Evolutionary conservation across 2,113 vertebrate genomes (phyloP), one percentile per base, ranked within the genome.

Genomic region (Tursiops truncatus): DNA sequence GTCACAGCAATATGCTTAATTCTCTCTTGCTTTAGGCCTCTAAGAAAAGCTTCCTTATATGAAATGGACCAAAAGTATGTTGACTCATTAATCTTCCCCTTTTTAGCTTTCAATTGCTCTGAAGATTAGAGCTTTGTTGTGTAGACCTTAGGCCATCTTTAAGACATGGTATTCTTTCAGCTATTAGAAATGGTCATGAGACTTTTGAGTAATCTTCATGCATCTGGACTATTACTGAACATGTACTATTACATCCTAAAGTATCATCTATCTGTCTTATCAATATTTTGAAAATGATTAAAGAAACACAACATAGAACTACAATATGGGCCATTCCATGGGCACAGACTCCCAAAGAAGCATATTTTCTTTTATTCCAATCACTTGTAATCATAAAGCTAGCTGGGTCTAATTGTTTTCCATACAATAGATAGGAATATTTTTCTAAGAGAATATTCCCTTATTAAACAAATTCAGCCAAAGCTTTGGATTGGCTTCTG

Each of bases 111-210:
- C 4, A 25, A 8, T 68, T 79, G 3, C 79, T 63, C 38, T 53
- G 25, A 62, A 93, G 60, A 92, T 38, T 84, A 18, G 5, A n/a
- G 23, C 68, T 73, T 96, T 38, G 38, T 25, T 73, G n/a, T 47
- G 60, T 2, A 94, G 56, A 77, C 8, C 7, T 92, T 44, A 92
- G 36, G 2, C 17, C 58, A 89, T 81, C 28, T 94, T 91, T 93
- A 94, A 70, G 36, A 79, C 21, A 50, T 21, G 13, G 8, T 17
- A 91, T 87, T 68, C 26, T 82, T 94, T 92, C 2, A 83, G 62
- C 26, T 96, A 60, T 38, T 74, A 92, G 28, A 96, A 94, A 92
- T 92, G 28, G 36, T 47, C 36, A 74, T 41, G 18, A 89, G 56
- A n/a, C 0, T 88, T 96, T 86, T 11, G 15, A 44, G 11, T 60